Evolutionary conservation across 2,797 vertebrate species (phyloP).

Genomic region (Labroides dimidiatus): DNA sequence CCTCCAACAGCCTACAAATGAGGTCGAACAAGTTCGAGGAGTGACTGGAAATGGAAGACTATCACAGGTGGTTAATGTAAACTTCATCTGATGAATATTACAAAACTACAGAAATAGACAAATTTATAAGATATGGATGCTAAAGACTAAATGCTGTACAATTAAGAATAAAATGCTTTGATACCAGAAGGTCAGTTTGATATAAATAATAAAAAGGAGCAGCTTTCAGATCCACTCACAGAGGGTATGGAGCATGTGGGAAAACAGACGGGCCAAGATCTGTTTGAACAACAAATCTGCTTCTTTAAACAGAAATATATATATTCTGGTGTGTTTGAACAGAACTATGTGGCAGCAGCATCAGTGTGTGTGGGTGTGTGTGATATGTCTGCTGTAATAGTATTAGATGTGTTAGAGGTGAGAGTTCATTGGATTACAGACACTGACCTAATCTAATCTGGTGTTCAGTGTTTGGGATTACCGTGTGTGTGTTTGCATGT

Average conservation of each 20-base stretch:
- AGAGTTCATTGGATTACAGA: slow-evolving; percentile 72
- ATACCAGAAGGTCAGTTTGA: slow-evolving; percentile 8
- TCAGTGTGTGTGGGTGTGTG: slow-evolving; percentile 14
- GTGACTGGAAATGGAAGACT: slow-evolving; percentile 8
- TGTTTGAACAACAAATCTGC: slow-evolving; percentile 31
- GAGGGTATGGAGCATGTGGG: slow-evolving; percentile 11
- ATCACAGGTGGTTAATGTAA: background rate
- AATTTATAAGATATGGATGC: background rate
- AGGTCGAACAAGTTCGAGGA: slow-evolving; percentile 2
- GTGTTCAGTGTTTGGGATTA: slow-evolving; percentile 59
- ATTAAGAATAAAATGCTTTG: background rate
- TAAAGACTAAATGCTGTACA: background rate
- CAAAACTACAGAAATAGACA: background rate
- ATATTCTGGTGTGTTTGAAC: slow-evolving; percentile 12
- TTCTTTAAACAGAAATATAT: slow-evolving; percentile 6
- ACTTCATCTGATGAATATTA: background rate
- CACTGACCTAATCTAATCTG: slow-evolving; percentile 62
- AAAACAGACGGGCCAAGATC: slow-evolving; percentile 8
- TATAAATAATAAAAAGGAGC: slow-evolving; percentile 17
- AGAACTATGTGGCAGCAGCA: slow-evolving; percentile 9
- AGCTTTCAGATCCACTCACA: slow-evolving; percentile 20
- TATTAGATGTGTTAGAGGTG: slow-evolving; percentile 60
- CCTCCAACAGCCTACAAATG: slow-evolving; percentile 7
- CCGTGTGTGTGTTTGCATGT: background rate
- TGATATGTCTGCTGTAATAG: slow-evolving; percentile 46